phyloP scores from a whole-genome alignment of 2,797 vertebrate species.

The Clarias fuscus region DNA sequence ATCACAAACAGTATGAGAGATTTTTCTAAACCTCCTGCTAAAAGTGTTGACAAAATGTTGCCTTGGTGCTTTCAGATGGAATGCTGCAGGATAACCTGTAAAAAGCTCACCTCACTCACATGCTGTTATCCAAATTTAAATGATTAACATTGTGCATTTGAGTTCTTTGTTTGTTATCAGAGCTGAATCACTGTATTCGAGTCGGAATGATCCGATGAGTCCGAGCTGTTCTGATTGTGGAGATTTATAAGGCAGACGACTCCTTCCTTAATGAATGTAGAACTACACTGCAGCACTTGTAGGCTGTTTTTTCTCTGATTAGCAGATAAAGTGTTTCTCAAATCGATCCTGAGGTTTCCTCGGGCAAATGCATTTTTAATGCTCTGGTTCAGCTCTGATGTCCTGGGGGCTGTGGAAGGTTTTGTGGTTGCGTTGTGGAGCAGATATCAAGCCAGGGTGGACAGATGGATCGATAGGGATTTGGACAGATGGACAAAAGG shows the following conservation, averaged over 20 bases:
- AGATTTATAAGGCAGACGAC: neutral
- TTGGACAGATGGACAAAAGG: neutral
- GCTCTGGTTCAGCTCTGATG: neutral
- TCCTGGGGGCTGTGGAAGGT: neutral
- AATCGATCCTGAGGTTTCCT: neutral
- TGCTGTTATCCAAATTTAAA: neutral
- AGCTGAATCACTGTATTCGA: neutral
- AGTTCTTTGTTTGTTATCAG: neutral
- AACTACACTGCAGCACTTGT: neutral
- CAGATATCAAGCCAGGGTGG: neutral
- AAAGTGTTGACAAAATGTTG: neutral
- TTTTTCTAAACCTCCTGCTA: neutral
- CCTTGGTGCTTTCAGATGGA: neutral
- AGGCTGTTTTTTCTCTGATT: neutral
- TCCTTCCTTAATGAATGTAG: neutral
- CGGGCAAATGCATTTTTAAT: conserved; percentile 9
- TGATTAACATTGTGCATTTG: neutral
- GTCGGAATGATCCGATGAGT: neutral
- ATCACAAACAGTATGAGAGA: neutral
- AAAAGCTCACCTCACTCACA: neutral
- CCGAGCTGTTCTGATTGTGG: neutral
- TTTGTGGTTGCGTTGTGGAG: neutral
- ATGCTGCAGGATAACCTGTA: neutral
- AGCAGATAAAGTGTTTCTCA: neutral
- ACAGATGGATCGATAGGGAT: neutral